Base-by-base conservation (phyloP, 2,888 invertebrate species). In the Oegoconia quadripuncta region DNA sequence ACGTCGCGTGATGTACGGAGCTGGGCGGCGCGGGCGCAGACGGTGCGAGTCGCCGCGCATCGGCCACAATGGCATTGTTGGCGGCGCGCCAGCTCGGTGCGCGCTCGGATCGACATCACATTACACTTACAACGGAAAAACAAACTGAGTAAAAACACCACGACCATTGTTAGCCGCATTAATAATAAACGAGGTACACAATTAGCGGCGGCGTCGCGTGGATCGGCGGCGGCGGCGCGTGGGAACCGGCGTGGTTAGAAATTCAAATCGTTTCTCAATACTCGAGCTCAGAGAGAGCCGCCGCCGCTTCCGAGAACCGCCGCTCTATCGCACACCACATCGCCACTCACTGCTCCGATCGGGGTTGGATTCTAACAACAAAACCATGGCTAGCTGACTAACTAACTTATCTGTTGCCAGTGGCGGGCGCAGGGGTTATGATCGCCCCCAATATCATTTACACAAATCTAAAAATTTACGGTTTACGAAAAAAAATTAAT, bases 11-110 rank as follows among this genome's bases (percentile, higher is more conserved):
- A 60, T 43, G 53, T 46, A 50, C 15, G 26, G 22, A 29, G 23
- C 41, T 26, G 26, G 28, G 22, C 30, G 15, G 31, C 20, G 14
- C 18, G 13, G 37, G n/a, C 26, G 34, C 25, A 31, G 35, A 17
- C 35, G 42, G 32, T 28, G n/a, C n/a, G n/a, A n/a, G n/a, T n/a
- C n/a, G n/a, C n/a, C n/a, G n/a, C n/a, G n/a, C n/a, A n/a, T n/a
- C n/a, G n/a, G 47, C 20, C 29, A 51, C 65, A 50, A 53, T 53
- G 60, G 54, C 55, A 56, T 55, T 41, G 67, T 56, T 69, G 68
- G 72, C 68, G 39, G 30, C 22, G 47, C 36, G 55, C 64, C 65
- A 65, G 62, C 46, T n/a, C n/a, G n/a, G n/a, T n/a, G n/a, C n/a
- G n/a, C n/a, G n/a, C n/a, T n/a, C n/a, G 36, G 45, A 42, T 42